Evolutionary conservation across 2,888 invertebrate species (phyloP).

Genomic region (Macrophya alboannulata): DNA sequence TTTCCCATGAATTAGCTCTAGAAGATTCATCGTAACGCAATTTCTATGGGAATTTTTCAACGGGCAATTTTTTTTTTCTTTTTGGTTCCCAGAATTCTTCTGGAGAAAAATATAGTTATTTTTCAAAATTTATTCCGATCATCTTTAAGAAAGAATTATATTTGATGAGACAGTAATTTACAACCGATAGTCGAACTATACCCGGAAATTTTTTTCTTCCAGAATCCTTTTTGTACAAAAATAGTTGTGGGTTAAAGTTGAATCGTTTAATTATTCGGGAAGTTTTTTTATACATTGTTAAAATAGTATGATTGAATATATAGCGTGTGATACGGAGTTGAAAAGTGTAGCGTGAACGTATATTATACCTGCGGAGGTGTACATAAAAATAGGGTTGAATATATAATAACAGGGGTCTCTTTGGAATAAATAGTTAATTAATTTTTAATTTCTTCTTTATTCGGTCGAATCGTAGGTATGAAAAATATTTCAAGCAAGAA

Average conservation of each 20-base stretch:
- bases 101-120: too few species aligned
- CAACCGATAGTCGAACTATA: too few species aligned
- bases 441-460: neutral
- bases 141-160: too few species aligned
- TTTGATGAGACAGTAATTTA: too few species aligned
- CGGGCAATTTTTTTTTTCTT: too few species aligned
- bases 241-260: neutral
- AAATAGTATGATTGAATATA: conserved; percentile 9
- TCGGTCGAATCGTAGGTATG: neutral
- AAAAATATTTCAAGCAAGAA: neutral
- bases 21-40: too few species aligned
- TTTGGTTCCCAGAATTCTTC: too few species aligned
- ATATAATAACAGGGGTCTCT: neutral
- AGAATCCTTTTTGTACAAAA: neutral
- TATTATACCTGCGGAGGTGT: too few species aligned
- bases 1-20: too few species aligned
- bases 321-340: conserved; percentile 13
- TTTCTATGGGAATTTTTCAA: too few species aligned
- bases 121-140: too few species aligned
- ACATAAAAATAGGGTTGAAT: neutral
- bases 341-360: neutral
- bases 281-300: neutral
- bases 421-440: neutral
- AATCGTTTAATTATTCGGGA: neutral
- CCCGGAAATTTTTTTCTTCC: neutral